Evolutionary conservation across 2,888 invertebrate genomes (phyloP), one percentile per base, ranked within the genome.

Genomic region (Aphelenchoides bicaudatus): DNA sequence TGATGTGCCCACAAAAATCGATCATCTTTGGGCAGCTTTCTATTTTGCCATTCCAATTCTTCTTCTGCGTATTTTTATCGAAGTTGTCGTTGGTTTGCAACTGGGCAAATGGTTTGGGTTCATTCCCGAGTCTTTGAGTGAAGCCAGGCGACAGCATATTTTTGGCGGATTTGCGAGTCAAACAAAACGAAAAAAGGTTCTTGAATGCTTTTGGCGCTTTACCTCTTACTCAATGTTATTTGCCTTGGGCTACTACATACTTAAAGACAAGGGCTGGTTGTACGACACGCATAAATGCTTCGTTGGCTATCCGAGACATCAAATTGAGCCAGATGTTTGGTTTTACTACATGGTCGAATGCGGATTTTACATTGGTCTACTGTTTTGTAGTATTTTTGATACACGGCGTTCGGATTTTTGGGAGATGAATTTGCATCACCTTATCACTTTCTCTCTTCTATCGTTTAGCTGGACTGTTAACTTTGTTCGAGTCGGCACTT

Each of bases 301-400:
- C 73, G 69, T 71, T 30, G 68, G 65, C 16, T 75, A 73, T 51
- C 75, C 75, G 5, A 66, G 62, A 37, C 75, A 75, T 56, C 49
- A 57, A 27, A 64, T 73, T 10, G 67, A 68, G 6, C 30, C 56
- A 13, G 39, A 63, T 19, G 61, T 74, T 52, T 75, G 73, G 73
- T 75, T 80, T 79, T 82, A 82, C 70, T 83, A 83, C 71, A 79
- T 81, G 77, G 67, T 82, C 38, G 82, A 82, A 65, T 71, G 81
- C 29, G 79, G 80, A 13, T 82, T 82, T 74, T 83, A 83, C 70
- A 79, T 78, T 65, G 81, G 82, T 6, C 75, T 82, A 16, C 72
- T 77, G 34, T 53, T 73, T 58, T 65, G 64, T 6, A 64, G 70
- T 19, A 57, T 71, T 27, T 72, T 74, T 46, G 82, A 82, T 67